Evolutionary conservation across 2,888 invertebrate genomes (phyloP).

Genomic region (Odontocerum albicorne): DNA sequence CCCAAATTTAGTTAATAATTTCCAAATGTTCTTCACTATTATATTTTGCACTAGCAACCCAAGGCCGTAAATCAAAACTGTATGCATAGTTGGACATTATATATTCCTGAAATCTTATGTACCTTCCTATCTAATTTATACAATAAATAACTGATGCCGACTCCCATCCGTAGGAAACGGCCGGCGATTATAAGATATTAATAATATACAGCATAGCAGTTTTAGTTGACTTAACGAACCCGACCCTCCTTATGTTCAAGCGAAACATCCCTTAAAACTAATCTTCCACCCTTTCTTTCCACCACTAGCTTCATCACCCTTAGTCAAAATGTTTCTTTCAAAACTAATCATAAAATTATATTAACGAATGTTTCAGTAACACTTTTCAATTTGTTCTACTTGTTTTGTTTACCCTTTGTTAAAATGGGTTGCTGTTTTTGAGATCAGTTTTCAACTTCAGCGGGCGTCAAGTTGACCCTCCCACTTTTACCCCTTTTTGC

Average conservation of each 20-base stretch:
- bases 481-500: conserved; percentile 4
- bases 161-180: conserved; percentile 11
- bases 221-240: conserved; percentile 22
- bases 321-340: no score
- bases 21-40: no score
- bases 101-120: no score
- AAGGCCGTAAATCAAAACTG: no score
- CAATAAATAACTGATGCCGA: conserved; percentile 8
- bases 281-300: not conserved
- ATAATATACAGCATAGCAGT: conserved; percentile 16
- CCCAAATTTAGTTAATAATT: no score
- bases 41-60: no score
- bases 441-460: conserved; percentile 23
- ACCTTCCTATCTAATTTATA: conserved; percentile 2
- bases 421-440: not conserved
- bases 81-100: no score
- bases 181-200: conserved; percentile 17
- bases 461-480: conserved; percentile 28
- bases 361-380: no score
- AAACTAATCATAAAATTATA: no score
- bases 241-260: conserved; percentile 16
- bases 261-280: conserved; percentile 25
- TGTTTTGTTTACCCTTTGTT: not conserved
- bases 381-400: no score
- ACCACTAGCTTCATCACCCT: not conserved